Evolutionary conservation across 1,140 invertebrate species (phyloP).

Genomic region (Bombus haemorrhoidalis): DNA sequence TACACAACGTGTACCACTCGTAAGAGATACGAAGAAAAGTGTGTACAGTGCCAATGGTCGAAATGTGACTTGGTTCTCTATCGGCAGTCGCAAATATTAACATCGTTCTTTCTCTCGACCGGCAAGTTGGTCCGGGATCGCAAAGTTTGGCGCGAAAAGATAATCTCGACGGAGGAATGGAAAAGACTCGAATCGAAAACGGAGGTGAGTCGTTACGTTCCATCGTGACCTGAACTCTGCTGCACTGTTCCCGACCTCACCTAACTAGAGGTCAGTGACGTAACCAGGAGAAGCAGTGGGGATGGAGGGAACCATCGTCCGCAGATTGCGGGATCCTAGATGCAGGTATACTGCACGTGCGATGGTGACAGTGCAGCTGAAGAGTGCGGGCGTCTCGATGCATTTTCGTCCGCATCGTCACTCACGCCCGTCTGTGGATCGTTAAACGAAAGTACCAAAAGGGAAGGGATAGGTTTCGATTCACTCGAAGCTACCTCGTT

Average conservation of each 20-base stretch:
- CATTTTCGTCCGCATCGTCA: constrained; percentile 35
- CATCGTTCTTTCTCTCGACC: not conserved
- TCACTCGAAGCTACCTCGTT: not conserved
- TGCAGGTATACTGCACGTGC: constrained; percentile 55
- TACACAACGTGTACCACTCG: too few species aligned
- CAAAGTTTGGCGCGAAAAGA: not conserved
- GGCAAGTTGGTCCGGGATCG: not conserved
- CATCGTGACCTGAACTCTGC: constrained; percentile 46
- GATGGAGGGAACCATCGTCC: constrained; percentile 42
- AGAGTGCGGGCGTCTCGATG: constrained; percentile 29
- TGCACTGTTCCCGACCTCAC: constrained; percentile 66
- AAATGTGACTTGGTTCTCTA: not conserved
- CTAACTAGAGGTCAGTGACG: constrained; percentile 69
- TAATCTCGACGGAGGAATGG: not conserved
- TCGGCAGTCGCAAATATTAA: not conserved
- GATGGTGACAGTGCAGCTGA: constrained; percentile 35
- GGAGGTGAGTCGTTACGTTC: constrained; percentile 25
- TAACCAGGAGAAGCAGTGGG: constrained; percentile 39
- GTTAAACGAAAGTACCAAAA: constrained; percentile 19
- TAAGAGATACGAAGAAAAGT: not conserved
- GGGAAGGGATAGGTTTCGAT: not conserved
- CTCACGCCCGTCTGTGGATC: constrained; percentile 6
- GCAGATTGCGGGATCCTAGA: constrained; percentile 66
- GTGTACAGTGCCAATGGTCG: not conserved
- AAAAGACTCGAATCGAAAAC: constrained; percentile 29